phyloP scores from a whole-genome alignment of 2,113 vertebrate species.

The Solea senegalensis region DNA sequence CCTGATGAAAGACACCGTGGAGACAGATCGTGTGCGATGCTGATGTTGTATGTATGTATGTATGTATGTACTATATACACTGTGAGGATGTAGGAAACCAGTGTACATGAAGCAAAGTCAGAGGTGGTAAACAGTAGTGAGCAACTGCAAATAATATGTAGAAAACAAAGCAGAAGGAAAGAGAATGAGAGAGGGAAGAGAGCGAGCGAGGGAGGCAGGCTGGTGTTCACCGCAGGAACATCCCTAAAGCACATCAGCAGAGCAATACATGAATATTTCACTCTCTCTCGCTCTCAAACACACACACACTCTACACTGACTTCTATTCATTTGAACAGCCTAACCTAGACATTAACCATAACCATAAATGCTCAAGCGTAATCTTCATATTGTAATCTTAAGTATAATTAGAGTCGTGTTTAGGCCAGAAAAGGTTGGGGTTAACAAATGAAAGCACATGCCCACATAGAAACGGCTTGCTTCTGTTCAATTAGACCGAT shows the following conservation, averaged over 20 bases:
- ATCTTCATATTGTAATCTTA: too few relatives aligned
- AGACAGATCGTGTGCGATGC: too few relatives aligned
- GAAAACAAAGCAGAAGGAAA: conserved; percentile 22
- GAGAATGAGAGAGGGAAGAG: neutral
- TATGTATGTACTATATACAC: too few relatives aligned
- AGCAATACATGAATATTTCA: conserved; percentile 74
- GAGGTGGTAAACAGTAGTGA: conserved; percentile 12
- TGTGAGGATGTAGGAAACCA: neutral
- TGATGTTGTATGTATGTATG: too few relatives aligned
- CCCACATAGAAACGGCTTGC: conserved; percentile 47
- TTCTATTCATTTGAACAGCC: too few relatives aligned
- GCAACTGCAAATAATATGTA: conserved; percentile 8
- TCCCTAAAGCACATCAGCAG: conserved; percentile 64
- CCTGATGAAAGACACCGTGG: too few relatives aligned
- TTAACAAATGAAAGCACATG: too few relatives aligned
- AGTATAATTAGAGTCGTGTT: too few relatives aligned
- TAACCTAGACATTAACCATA: too few relatives aligned
- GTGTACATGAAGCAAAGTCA: neutral
- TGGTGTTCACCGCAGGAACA: conserved; percentile 63
- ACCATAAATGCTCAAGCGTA: too few relatives aligned
- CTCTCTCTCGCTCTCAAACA: conserved; percentile 21
- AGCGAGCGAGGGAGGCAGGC: conserved; percentile 28
- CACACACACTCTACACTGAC: neutral
- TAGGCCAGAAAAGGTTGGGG: too few relatives aligned
- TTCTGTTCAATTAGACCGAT: conserved; percentile 44